Base-by-base conservation (phyloP, 2,888 invertebrate species). In the Drosophila greeni region DNA sequence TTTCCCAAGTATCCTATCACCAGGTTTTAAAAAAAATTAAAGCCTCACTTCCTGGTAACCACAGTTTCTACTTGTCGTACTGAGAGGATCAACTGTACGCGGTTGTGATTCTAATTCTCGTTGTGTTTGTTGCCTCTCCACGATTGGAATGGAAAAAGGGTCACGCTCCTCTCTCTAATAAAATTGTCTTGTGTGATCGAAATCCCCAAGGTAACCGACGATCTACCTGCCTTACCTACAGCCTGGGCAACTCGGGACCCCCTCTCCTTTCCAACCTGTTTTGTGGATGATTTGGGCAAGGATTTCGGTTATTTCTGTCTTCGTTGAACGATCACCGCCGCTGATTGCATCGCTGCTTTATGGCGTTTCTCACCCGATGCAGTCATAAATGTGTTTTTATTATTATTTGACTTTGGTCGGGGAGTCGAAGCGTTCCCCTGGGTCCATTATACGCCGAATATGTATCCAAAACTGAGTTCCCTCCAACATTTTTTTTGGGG, bases 151-250 rank as follows among this genome's bases (percentile, higher is more conserved):
- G 34, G 29, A 52, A 57, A 76, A 82, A 75, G 75, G 77, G 75
- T 75, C 76, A 79, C 65, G 72, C 59, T 69, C 51, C 37, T 42
- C 37, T 53, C 66, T 66, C 71, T 76, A 81, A 81, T 81, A 83
- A 83, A 83, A 81, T 79, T 64, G 82, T 83, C 57, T 75, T 72
- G 83, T 72, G 83, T 81, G 83, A 81, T 81, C 83, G 81, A 83
- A 74, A 74, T 72, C 75, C 75, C 70, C 77, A 68, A 74, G 36
- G 43, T 43, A 61, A 12, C 24, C 53, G 52, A 33, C 62, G 40
- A 66, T 66, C 77, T 73, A 69, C 75, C 72, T 69, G 64, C 51
- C 31, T 54, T 72, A 43, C 43, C 43, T 43, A 26, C 43, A 11
- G 43, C 42, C 60, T 52, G 5, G 36, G 36, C 36, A 9, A 36